A percentile compares a stretch with the other conserved stretches of the same genome.
These are phyloP conservation scores for Notospermus geniculatus DNA, from an alignment of 1,140 invertebrate species.

Conservation along the genomic window DNA sequence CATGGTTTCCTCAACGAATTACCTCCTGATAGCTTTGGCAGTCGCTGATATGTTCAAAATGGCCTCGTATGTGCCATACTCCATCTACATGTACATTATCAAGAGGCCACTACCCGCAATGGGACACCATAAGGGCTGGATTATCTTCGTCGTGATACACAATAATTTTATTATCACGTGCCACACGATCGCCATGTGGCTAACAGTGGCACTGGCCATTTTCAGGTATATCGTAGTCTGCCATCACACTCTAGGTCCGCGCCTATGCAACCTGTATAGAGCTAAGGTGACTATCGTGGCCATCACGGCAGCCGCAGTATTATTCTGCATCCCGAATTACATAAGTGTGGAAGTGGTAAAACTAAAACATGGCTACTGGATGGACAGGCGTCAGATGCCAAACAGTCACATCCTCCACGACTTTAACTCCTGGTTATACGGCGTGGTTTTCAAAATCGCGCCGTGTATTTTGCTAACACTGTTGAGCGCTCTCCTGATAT, in stretches of 20 bases:
- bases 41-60: conserved; percentile 84
- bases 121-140: conserved; percentile 38
- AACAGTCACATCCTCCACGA: background rate
- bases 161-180: conserved; percentile 72
- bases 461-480: conserved; percentile 79
- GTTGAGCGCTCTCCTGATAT: conserved; percentile 76
- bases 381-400: conserved; percentile 12
- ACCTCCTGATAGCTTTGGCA: conserved; percentile 79
- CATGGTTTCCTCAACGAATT: conserved; percentile 77
- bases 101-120: conserved; percentile 21
- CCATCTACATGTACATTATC: conserved; percentile 62
- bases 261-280: conserved; percentile 70
- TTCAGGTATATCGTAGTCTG: conserved; percentile 90
- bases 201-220: conserved; percentile 87
- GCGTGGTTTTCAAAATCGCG: conserved; percentile 77
- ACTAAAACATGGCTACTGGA: conserved; percentile 29
- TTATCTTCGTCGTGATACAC: conserved; percentile 48
- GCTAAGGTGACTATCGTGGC: conserved; percentile 73
- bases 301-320: conserved; percentile 70
- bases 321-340: conserved; percentile 78
- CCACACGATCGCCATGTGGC: conserved; percentile 91
- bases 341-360: conserved; percentile 30
- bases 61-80: conserved; percentile 81
- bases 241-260: conserved; percentile 69
- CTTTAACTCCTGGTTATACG: conserved; percentile 81